Conservation (phyloP, 2,888 invertebrate species). For the Apotomis betuletana region DNA sequence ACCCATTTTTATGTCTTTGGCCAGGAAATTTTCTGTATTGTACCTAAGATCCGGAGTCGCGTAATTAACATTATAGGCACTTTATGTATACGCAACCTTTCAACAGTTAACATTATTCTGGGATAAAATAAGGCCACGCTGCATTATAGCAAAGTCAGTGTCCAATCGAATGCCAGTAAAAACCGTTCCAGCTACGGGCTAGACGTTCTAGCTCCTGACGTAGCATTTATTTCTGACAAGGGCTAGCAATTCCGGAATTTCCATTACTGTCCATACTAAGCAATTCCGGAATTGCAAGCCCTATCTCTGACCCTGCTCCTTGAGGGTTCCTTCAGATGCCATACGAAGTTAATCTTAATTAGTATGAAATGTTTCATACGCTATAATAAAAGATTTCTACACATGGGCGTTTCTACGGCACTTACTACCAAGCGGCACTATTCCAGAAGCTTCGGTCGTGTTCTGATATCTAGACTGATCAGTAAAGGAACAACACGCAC, state of each 20-base stretch:
- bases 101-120: conserved; percentile 12
- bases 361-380: conserved; percentile 68
- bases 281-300: too few species aligned
- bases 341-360: conserved; percentile 68
- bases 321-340: conserved; percentile 58
- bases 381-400: conserved; percentile 49
- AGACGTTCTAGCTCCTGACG: background rate
- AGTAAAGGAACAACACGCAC: too few species aligned
- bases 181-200: conserved; percentile 13
- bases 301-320: conserved; percentile 8
- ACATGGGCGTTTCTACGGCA: conserved; percentile 45
- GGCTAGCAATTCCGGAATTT: too few species aligned
- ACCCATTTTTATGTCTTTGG: background rate
- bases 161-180: conserved; percentile 10
- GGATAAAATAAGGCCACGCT: conserved; percentile 28
- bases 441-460: conserved; percentile 8
- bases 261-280: too few species aligned
- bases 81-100: conserved; percentile 5
- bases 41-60: background rate
- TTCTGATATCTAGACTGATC: conserved; percentile 11
- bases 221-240: background rate
- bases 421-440: conserved; percentile 44
- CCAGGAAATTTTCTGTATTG: background rate
- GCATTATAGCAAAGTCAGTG: conserved; percentile 12
- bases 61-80: background rate